Base-by-base conservation (phyloP, 2,797 vertebrate species). In the Pteronotus mesoamericanus region DNA sequence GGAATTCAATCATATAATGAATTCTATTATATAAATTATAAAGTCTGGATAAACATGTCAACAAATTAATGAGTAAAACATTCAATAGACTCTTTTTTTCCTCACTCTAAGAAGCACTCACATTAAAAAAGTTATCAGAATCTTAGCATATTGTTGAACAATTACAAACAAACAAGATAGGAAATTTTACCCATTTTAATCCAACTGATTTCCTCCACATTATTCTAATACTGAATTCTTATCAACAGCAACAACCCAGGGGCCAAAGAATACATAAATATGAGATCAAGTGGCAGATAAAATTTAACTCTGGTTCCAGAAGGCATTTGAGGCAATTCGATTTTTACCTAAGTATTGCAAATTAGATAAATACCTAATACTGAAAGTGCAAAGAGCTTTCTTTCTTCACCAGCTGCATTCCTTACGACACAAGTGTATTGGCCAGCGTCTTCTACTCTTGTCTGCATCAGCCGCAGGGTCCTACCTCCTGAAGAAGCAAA, bases 371-470 rank as follows among this genome's bases (percentile, higher is more conserved):
- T 99, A 99, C 99, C 99, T 46, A 99, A 98, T 72, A 99, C 97
- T 59, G 99, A 98, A 32, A 99, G 98, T 64, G 99, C 97, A 97
- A 99, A 99, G 95, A 98, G 97, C 97, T 99, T 99, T 94, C 98
- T 99, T 77, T 98, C 99, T 97, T 99, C 99, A 84, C 99, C 99
- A 22, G 99, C 99, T 46, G 98, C 97, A 24, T 99, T 99, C 29
- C 98, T 99, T 64, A 99, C 99, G 1, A 99, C 95, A 42, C 99
- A 99, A 1, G 99, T 99, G 74, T 99, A 99, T 55, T 94, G 99
- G 94, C 99, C 99, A 83, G 98, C 98, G 39, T 99, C 99, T 32
- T 98, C 99, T 1, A 96, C 93, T 22, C 98, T 96, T 3, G 98
- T 96, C 10, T 99, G 99, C 96, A 99, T 99, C 80, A 99, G 96